Conservation (phyloP, 2,797 vertebrate genomes). For the Xenentodon cancila region DNA sequence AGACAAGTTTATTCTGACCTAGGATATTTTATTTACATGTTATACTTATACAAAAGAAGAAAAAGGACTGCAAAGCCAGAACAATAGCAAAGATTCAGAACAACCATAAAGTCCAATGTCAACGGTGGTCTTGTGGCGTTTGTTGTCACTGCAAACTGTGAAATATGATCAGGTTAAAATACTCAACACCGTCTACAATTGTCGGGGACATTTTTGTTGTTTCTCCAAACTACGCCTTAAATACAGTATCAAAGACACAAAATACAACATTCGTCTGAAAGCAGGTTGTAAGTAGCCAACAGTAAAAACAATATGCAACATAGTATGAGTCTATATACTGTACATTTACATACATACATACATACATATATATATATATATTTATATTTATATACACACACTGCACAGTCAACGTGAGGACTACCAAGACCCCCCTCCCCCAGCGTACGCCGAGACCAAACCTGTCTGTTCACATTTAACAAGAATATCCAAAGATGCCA, state of each 20-base stretch:
- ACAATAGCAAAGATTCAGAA: constrained; percentile 73
- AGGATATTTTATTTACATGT: constrained; percentile 72
- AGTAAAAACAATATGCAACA: constrained; percentile 93
- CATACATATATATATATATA: constrained; percentile 74
- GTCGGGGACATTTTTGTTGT: constrained; percentile 63
- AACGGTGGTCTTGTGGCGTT: constrained; percentile 58
- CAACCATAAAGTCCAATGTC: constrained; percentile 67
- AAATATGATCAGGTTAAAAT: constrained; percentile 71
- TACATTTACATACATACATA: constrained; percentile 82
- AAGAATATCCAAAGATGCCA: constrained; percentile 92
- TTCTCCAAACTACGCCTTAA: constrained; percentile 84
- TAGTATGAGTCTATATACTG: constrained; percentile 72
- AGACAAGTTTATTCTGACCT: no score
- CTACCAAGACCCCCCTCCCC: constrained; percentile 79
- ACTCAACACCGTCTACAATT: constrained; percentile 69
- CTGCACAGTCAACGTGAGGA: constrained; percentile 90
- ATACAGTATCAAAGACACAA: constrained; percentile 94
- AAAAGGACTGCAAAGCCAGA: constrained; percentile 76
- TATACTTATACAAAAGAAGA: constrained; percentile 68
- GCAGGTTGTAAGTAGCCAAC: constrained; percentile 85
- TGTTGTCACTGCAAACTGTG: constrained; percentile 64
- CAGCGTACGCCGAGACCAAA: constrained; percentile 74
- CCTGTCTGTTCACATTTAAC: constrained; percentile 92
- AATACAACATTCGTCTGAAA: constrained; percentile 86
- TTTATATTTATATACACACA: constrained; percentile 77